These are phyloP conservation scores for Neoitamus cyanurus DNA, from an alignment of 2,888 invertebrate genomes.

Conservation along the genomic window DNA sequence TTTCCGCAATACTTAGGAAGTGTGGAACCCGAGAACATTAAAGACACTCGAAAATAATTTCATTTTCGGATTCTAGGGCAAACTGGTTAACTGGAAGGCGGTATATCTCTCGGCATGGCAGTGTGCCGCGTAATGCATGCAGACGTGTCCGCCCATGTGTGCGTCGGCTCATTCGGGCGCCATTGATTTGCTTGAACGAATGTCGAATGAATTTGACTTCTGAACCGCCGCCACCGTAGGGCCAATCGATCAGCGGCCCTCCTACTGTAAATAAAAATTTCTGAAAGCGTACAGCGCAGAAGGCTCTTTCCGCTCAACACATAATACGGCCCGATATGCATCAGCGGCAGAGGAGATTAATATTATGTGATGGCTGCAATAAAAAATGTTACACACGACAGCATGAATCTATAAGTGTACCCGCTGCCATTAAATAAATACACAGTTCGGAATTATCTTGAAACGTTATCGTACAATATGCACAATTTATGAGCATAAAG, in stretches of 20 bases:
- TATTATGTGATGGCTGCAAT: slow-evolving; percentile 36
- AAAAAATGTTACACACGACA: slow-evolving; percentile 35
- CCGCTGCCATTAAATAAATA: slow-evolving; percentile 44
- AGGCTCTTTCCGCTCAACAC: slow-evolving; percentile 1
- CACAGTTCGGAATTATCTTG: slow-evolving; percentile 45
- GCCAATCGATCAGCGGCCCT: neutral
- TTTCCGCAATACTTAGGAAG: slow-evolving; percentile 25
- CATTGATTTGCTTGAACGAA: neutral
- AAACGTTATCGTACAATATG: slow-evolving; percentile 43
- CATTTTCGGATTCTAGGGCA: neutral
- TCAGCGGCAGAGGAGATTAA: slow-evolving; percentile 36
- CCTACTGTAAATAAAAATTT: slow-evolving; percentile 29
- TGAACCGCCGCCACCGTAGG: neutral
- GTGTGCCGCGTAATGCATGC: too few relatives aligned
- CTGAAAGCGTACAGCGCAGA: neutral
- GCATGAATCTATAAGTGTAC: slow-evolving; percentile 43
- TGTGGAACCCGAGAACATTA: neutral
- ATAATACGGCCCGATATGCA: slow-evolving; percentile 15
- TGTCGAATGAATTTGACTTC: neutral
- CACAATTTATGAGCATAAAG: slow-evolving; percentile 28
- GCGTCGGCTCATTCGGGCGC: neutral
- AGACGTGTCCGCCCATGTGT: neutral
- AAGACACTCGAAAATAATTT: slow-evolving; percentile 34
- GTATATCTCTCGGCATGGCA: neutral
- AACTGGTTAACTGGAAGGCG: neutral